Evolutionary conservation across 1,140 invertebrate genomes (phyloP).

Genomic region (Hyposmocoma kahamanoa): DNA sequence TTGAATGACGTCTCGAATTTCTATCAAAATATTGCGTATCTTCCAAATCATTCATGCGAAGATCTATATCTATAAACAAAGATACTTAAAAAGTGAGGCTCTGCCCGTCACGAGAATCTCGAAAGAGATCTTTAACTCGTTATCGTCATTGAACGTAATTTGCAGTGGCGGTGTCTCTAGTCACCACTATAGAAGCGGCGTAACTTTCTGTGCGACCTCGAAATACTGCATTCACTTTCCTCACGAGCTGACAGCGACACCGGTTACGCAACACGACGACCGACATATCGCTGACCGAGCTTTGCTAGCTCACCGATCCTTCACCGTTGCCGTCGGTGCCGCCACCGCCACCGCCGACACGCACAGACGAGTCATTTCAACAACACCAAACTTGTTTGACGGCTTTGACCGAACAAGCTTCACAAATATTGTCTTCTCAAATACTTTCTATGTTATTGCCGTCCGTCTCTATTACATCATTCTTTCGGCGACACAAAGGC

Average conservation of each 20-base stretch:
- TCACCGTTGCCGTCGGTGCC: too few species aligned
- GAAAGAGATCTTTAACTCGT: too few species aligned
- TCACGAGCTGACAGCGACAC: conserved; percentile 44
- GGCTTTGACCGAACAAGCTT: conserved; percentile 1
- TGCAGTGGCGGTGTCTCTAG: conserved; percentile 21
- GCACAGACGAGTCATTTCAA: background rate
- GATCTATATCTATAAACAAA: conserved; percentile 13
- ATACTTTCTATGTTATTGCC: conserved; percentile 12
- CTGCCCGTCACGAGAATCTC: too few species aligned
- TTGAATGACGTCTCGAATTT: too few species aligned
- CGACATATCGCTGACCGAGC: conserved; percentile 40
- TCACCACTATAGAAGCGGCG: conserved; percentile 29
- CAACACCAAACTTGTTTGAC: conserved; percentile 14
- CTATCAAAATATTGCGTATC: conserved; percentile 29
- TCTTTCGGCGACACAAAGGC: conserved; percentile 10
- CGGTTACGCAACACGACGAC: conserved; percentile 64
- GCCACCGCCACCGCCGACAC: too few species aligned
- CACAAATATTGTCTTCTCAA: conserved; percentile 16
- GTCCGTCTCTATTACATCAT: conserved; percentile 28
- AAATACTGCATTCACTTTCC: conserved; percentile 72
- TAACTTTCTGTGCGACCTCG: conserved; percentile 71
- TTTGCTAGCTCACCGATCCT: background rate
- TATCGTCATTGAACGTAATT: too few species aligned
- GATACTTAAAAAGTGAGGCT: too few species aligned
- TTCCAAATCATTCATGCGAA: conserved; percentile 14